Conservation (phyloP, 53 echinoderm and acorn worm genomes). For the Arbacia lixula region DNA sequence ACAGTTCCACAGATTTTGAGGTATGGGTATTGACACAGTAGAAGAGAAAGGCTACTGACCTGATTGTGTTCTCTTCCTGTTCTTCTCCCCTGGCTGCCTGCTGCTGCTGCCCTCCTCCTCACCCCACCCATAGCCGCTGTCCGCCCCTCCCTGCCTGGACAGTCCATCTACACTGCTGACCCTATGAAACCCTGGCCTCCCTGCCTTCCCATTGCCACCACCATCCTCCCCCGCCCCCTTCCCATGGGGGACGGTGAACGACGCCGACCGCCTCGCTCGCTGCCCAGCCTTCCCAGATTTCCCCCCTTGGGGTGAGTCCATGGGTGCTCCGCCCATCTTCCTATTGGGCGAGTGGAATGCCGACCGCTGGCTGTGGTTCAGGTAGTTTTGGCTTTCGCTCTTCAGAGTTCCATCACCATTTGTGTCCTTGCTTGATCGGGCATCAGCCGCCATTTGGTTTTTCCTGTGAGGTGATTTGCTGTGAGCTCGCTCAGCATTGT, state of each 20-base stretch:
- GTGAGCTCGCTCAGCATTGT: slow-evolving; percentile 16
- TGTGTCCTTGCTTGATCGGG: not conserved
- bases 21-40: no score
- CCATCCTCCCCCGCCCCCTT: slow-evolving; percentile 27
- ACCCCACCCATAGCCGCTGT: not conserved
- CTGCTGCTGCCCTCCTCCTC: slow-evolving; percentile 60
- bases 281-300: slow-evolving; percentile 14
- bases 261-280: slow-evolving; percentile 6
- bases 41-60: no score
- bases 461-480: slow-evolving; percentile 41
- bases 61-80: slow-evolving; percentile 63
- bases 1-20: no score
- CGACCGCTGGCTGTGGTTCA: slow-evolving; percentile 47
- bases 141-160: slow-evolving; percentile 1
- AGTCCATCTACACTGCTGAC: slow-evolving; percentile 26
- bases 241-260: slow-evolving; percentile 33
- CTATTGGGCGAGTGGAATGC: slow-evolving; percentile 49
- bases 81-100: slow-evolving; percentile 31
- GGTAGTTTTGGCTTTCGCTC: slow-evolving; percentile 6
- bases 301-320: not conserved
- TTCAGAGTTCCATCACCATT: slow-evolving; percentile 1
- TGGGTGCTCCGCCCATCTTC: not conserved
- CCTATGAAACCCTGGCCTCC: slow-evolving; percentile 12
- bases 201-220: not conserved
- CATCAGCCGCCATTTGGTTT: not conserved